Evolutionary conservation across 2,113 vertebrate species (phyloP), one percentile per base, ranked within the genome.

Genomic region (Nothoprocta pentlandii): DNA sequence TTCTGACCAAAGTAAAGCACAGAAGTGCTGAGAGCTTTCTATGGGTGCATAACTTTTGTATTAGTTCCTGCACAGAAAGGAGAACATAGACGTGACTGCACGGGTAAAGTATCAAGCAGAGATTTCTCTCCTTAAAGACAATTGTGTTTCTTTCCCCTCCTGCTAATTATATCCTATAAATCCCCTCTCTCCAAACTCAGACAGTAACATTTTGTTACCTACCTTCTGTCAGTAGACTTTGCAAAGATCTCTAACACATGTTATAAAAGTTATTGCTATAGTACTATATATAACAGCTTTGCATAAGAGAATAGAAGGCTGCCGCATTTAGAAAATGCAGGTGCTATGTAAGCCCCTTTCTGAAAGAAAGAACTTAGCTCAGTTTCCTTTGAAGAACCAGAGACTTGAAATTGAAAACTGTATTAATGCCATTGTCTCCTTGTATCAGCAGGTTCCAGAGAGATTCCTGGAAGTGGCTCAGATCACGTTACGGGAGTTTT

Each of bases 401-500:
- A 98, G 98, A 98, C 98, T 98, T 98, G 98, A 98, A 99, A 98
- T 97, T 96, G 97, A 98, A 98, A 98, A 98, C 98, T 98, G 98
- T 98, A 98, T 98, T 98, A 98, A 98, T 98, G 94, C 97, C 98
- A 97, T 97, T 97, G 98, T 98, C 97, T 98, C 97, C 97, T 97
- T 97, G 98, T 98, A 98, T 97, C 91, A 97, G 95, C 98, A 99
- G 99, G 99, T 99, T 98, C 99, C 99, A 86, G 99, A 99, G 94
- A 99, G 99, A 96, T 99, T 99, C 98, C 98, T 99, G 98, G 99
- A 99, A 98, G 99, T 99, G 96, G 99, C 99, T 69, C 99, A 99
- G 98, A 99, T 99, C 98, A 99, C 99, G 81, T 99, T 99, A 98
- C 98, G 99, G 95, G 99, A 99, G 98, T 99, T 99, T 98, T 99